Evolutionary conservation across 2,113 vertebrate genomes (phyloP), one percentile per base, ranked within the genome.

Genomic region (Platichthys flesus): DNA sequence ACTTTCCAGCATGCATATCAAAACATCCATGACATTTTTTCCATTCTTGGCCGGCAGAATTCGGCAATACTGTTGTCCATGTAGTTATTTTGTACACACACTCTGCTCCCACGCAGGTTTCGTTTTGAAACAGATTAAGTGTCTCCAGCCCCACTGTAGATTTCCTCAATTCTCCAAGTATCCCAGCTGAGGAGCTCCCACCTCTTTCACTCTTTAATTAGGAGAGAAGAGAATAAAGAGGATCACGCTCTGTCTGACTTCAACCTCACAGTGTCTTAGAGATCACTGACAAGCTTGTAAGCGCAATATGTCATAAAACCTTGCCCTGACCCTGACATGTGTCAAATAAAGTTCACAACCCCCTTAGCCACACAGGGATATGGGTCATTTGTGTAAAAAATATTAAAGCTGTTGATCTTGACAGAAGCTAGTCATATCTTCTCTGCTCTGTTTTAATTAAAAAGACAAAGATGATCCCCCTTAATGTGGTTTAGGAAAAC

Each of bases 401-500:
- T 49, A 61, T 35, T 5, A 37, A 78, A 57, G 79, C 71, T 14
- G 76, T 35, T 67, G 51, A 79, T 71, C 51, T 66, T 71, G 78
- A 79, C 81, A 69, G 76, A 67, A 64, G 60, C 66, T 60, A 59
- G 78, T 77, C 70, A 59, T 66, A 81, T 77, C 79, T 71, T 75
- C 67, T 70, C 45, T 26, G 77, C 72, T 86, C 70, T 72, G 40
- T 86, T 84, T 85, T 82, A 85, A 86, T 91, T 88, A 78, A 69
- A 86, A 49, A 61, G 83, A 83, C 82, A 73, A 84, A 90, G 81
- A 83, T 86, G 85, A 90, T 83, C 86, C 81, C 60, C 78, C 67
- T 82, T 89, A 91, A 90, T 89, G 86, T 88, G 84, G 85, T 87
- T 90, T 86, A 79, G 81, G 78, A 77, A 78, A 81, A 84, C 37